Evolutionary conservation across 2,888 invertebrate genomes (phyloP).

Genomic region (Slavum lentiscoides): DNA sequence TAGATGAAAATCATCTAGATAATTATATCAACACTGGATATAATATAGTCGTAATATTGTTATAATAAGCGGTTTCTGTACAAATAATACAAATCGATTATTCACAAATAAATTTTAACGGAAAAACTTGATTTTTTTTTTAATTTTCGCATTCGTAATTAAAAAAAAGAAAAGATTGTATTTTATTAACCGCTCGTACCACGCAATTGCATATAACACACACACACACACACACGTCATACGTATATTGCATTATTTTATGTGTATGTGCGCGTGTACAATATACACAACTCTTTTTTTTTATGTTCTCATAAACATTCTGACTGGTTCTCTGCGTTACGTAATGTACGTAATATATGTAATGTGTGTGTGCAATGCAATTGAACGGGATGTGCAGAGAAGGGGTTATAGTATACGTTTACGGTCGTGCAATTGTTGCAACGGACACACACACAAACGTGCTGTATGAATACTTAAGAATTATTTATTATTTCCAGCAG

Average conservation of each 20-base stretch:
- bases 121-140: neutral
- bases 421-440: neutral
- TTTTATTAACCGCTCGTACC: neutral
- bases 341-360: conserved; percentile 4
- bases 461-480: neutral
- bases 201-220: neutral
- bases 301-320: conserved; percentile 19
- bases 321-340: conserved; percentile 22
- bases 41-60: too few relatives aligned
- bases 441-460: neutral
- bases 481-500: too few relatives aligned
- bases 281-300: neutral
- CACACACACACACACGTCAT: too few relatives aligned
- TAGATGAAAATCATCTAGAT: neutral
- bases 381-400: neutral
- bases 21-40: too few relatives aligned
- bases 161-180: neutral
- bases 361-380: neutral
- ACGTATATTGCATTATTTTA: neutral
- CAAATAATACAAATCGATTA: neutral
- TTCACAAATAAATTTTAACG: neutral
- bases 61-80: too few relatives aligned
- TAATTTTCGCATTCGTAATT: neutral
- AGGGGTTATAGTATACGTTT: neutral
- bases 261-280: neutral